Evolutionary conservation across 2,888 invertebrate species (phyloP).

Genomic region (Saturnia pavonia): DNA sequence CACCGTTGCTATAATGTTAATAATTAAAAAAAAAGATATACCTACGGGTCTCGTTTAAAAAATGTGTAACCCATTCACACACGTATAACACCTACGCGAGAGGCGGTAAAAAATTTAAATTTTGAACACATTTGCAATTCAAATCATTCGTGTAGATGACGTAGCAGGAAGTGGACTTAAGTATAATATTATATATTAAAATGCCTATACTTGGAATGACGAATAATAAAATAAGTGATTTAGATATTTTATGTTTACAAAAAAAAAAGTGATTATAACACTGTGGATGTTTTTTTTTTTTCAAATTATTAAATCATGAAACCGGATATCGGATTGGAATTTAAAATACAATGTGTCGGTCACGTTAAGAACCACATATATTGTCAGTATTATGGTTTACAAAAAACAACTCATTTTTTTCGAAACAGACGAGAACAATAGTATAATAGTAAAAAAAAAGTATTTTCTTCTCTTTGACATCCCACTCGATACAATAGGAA

Average conservation of each 20-base stretch:
- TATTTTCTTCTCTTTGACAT: too few relatives aligned
- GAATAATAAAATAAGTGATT: background rate
- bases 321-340: too few relatives aligned
- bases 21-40: conserved; percentile 11
- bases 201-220: conserved; percentile 33
- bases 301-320: too few relatives aligned
- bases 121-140: conserved; percentile 64
- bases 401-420: too few relatives aligned
- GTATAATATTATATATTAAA: conserved; percentile 27
- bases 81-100: conserved; percentile 55
- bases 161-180: conserved; percentile 65
- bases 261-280: background rate
- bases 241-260: background rate
- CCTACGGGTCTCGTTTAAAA: conserved; percentile 13
- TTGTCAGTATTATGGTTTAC: too few relatives aligned
- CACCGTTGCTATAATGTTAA: background rate
- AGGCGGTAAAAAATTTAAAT: conserved; percentile 67
- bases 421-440: too few relatives aligned
- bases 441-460: too few relatives aligned
- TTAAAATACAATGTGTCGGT: too few relatives aligned
- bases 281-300: too few relatives aligned
- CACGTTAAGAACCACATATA: too few relatives aligned
- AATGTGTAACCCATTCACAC: conserved; percentile 39
- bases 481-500: too few relatives aligned
- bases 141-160: conserved; percentile 55